These are phyloP conservation scores for Caenorhabditis sp. DNA, from an alignment of 2,888 invertebrate genomes.

Conservation along the genomic window DNA sequence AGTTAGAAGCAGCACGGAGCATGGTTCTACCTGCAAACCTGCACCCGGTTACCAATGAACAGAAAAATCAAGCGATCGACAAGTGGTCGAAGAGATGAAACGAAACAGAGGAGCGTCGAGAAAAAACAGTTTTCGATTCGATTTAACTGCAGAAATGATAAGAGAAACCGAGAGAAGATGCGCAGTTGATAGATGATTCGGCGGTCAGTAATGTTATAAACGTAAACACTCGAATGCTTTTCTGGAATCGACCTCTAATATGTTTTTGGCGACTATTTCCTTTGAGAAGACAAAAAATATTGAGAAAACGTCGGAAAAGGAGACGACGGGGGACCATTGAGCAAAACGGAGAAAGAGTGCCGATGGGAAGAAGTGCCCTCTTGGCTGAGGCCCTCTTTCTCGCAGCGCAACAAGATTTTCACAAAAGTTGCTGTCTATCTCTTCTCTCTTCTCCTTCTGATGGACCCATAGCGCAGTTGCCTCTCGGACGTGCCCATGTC, in stretches of 20 bases:
- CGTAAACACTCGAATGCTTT: too few species aligned
- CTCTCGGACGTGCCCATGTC: slow-evolving; percentile 36
- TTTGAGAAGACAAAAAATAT: slow-evolving; percentile 4
- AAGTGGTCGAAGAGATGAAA: slow-evolving; percentile 3
- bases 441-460: slow-evolving; percentile 48
- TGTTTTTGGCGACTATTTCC: too few species aligned
- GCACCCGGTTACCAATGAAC: neutral
- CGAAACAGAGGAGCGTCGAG: slow-evolving; percentile 3
- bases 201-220: slow-evolving; percentile 19
- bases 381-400: slow-evolving; percentile 29
- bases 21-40: slow-evolving; percentile 60
- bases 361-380: slow-evolving; percentile 12
- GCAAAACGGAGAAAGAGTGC: slow-evolving; percentile 19
- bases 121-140: slow-evolving; percentile 48
- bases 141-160: slow-evolving; percentile 11
- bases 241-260: too few species aligned
- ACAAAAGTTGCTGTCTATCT: slow-evolving; percentile 49
- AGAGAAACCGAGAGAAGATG: slow-evolving; percentile 35
- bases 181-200: slow-evolving; percentile 45
- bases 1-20: slow-evolving; percentile 57
- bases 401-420: slow-evolving; percentile 49
- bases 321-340: slow-evolving; percentile 24
- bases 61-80: neutral
- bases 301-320: slow-evolving; percentile 15
- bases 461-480: slow-evolving; percentile 62